These are phyloP conservation scores for Pungitius pungitius DNA, from an alignment of 2,113 vertebrate genomes.

Conservation along the genomic window DNA sequence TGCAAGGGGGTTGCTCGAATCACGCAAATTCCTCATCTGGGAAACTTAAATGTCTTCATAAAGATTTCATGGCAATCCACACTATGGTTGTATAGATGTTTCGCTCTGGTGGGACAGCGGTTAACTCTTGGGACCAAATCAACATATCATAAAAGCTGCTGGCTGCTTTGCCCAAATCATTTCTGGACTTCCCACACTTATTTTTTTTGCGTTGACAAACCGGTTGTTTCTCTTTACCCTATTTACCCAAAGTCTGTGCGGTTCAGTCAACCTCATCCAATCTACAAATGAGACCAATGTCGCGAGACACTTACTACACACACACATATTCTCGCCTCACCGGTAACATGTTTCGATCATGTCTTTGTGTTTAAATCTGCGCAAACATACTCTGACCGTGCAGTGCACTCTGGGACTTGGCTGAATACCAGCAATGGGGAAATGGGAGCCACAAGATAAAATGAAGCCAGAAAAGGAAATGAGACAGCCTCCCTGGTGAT, in stretches of 20 bases:
- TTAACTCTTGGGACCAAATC: background rate
- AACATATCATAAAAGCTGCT: background rate
- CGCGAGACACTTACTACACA: background rate
- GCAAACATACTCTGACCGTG: constrained; percentile 57
- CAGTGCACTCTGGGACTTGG: constrained; percentile 52
- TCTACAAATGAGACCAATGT: background rate
- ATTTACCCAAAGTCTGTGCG: background rate
- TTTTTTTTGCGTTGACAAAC: background rate
- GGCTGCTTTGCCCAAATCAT: background rate
- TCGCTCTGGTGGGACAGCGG: background rate
- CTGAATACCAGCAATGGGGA: constrained; percentile 24
- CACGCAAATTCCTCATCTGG: background rate
- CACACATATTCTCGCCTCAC: constrained; percentile 12
- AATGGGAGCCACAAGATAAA: constrained; percentile 37
- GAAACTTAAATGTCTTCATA: background rate
- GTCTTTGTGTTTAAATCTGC: constrained; percentile 55
- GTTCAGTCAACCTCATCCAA: no score
- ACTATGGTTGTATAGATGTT: background rate
- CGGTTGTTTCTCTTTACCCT: background rate
- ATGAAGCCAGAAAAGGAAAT: constrained; percentile 63
- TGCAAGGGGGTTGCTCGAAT: background rate
- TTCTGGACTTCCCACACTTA: background rate
- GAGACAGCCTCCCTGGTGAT: constrained; percentile 23
- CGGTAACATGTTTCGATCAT: constrained; percentile 54
- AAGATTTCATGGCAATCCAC: background rate